Evolutionary conservation across 2,888 invertebrate genomes (phyloP).

Genomic region (Labia minor): DNA sequence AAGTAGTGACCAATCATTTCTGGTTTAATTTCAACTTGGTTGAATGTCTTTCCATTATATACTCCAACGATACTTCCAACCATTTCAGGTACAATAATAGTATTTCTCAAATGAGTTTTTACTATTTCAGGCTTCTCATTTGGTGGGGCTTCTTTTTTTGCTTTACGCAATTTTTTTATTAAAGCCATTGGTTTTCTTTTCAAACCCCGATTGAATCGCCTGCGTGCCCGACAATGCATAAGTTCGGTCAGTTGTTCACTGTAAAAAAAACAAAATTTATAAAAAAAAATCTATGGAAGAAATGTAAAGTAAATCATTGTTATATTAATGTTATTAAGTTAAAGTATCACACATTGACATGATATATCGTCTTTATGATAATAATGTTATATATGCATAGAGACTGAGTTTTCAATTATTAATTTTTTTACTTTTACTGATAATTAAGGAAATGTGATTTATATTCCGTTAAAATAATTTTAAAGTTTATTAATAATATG

Average conservation of each 20-base stretch:
- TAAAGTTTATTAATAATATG: neutral
- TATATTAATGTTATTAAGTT: no score
- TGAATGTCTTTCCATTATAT: slow-evolving; percentile 97
- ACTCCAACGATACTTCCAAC: slow-evolving; percentile 98
- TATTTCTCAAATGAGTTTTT: slow-evolving; percentile 96
- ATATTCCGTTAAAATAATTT: no score
- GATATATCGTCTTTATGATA: no score
- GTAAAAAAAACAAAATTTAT: slow-evolving; percentile 34
- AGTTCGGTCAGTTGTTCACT: slow-evolving; percentile 95
- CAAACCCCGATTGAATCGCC: slow-evolving; percentile 87
- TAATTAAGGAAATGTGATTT: no score
- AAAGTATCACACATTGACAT: no score
- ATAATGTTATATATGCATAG: no score
- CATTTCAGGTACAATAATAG: slow-evolving; percentile 99
- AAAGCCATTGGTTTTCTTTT: slow-evolving; percentile 79
- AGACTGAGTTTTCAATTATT: no score
- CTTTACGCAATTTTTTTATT: slow-evolving; percentile 90
- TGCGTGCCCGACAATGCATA: slow-evolving; percentile 85
- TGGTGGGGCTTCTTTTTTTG: slow-evolving; percentile 87
- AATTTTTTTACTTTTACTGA: no score
- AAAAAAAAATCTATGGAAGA: no score
- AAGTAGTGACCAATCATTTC: slow-evolving; percentile 97
- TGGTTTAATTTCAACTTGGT: slow-evolving; percentile 58
- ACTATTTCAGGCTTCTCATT: slow-evolving; percentile 98
- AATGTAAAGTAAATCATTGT: no score